Evolutionary conservation across 2,113 vertebrate genomes (phyloP).

Genomic region (Lichenostomus cassidix): DNA sequence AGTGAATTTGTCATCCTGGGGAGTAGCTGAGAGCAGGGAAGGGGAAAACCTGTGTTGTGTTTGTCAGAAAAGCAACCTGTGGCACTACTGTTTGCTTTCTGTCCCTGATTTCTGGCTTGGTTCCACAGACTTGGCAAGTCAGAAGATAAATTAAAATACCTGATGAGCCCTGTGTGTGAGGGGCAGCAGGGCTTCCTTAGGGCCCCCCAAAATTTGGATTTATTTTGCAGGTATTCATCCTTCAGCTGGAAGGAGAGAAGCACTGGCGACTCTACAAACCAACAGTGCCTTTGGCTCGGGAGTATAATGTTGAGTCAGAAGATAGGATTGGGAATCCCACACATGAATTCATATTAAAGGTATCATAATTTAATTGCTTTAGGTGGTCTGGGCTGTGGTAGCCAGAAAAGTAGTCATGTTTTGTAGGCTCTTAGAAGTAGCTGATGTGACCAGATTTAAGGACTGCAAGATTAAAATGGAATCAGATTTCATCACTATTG

Average conservation of each 20-base stretch:
- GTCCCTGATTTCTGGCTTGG: neutral
- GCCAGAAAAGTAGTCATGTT: neutral
- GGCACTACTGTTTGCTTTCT: neutral
- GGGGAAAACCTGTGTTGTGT: neutral
- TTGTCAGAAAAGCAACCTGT: neutral
- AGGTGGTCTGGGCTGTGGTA: neutral
- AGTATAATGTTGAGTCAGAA: conserved; percentile 83
- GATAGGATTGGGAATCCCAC: conserved; percentile 82
- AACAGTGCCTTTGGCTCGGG: conserved; percentile 80
- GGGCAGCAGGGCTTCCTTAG: neutral
- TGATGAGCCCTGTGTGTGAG: neutral
- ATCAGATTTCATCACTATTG: neutral
- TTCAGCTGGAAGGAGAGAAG: conserved; percentile 92
- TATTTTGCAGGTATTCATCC: conserved; percentile 83
- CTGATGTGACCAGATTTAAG: neutral
- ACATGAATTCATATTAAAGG: conserved; percentile 86
- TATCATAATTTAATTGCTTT: neutral
- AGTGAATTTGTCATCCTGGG: neutral
- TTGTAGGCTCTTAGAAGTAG: neutral
- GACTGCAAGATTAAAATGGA: neutral
- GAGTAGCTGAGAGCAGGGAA: neutral
- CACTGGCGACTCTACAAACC: conserved; percentile 88
- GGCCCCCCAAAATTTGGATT: neutral
- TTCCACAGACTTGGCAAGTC: neutral
- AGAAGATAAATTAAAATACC: neutral